These are phyloP conservation scores for Formica exsecta DNA, from an alignment of 1,140 invertebrate species.

Conservation along the genomic window DNA sequence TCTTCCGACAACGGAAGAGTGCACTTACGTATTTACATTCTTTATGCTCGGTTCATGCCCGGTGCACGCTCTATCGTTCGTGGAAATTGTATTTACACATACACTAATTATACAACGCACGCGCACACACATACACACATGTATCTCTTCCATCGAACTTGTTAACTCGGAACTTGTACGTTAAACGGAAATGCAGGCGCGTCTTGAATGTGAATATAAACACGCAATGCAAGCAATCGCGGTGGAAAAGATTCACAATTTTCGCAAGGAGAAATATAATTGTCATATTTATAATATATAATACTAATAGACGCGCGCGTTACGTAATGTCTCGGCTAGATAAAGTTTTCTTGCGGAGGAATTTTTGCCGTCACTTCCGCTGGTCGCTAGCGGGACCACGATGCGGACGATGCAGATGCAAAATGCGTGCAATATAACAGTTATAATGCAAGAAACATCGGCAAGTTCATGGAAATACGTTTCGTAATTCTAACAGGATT, in stretches of 20 bases:
- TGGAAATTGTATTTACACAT: conserved; percentile 2
- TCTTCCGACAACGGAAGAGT: conserved; percentile 30
- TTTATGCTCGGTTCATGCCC: not conserved
- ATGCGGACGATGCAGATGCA: conserved; percentile 60
- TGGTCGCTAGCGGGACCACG: conserved; percentile 67
- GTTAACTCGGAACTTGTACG: conserved; percentile 20
- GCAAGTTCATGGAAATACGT: conserved; percentile 61
- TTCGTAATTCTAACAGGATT: conserved; percentile 67
- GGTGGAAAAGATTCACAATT: not conserved
- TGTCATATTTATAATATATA: not conserved
- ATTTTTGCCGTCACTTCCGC: conserved; percentile 54
- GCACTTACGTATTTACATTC: conserved; percentile 28
- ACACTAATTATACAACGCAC: not conserved
- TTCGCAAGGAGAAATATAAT: not conserved
- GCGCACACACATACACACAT: too few relatives aligned
- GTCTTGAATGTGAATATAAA: not conserved
- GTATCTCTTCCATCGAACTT: conserved; percentile 8
- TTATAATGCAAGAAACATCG: conserved; percentile 56
- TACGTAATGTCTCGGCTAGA: not conserved
- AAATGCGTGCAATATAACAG: conserved; percentile 70
- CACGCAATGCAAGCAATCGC: not conserved
- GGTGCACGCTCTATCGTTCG: conserved; percentile 3
- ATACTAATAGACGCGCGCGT: not conserved
- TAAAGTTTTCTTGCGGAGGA: not conserved
- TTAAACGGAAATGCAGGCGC: conserved; percentile 2